Percentiles rank a stretch among this genome's conserved stretches.
Evolutionary conservation across 2,113 vertebrate species (phyloP).

Genomic region (Oxygymnocypris stewartii): DNA sequence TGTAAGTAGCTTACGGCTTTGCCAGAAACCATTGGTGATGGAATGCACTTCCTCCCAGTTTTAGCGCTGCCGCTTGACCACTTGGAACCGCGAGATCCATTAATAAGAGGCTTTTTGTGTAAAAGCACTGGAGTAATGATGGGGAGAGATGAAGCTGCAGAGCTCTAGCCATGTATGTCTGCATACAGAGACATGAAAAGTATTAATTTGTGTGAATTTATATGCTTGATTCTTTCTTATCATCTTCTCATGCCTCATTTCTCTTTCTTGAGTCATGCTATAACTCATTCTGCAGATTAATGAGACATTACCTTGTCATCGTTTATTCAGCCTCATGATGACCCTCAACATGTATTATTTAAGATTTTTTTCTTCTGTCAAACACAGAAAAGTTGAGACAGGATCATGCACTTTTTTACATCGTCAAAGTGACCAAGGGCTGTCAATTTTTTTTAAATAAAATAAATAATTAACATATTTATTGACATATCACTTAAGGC

Average conservation of each 20-base stretch:
- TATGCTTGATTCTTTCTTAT: background rate
- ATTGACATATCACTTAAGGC: too few relatives aligned
- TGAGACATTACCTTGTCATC: background rate
- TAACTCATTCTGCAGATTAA: background rate
- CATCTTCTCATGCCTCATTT: background rate
- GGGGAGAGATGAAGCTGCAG: background rate
- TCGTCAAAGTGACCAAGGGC: background rate
- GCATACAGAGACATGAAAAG: background rate
- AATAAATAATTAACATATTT: too few relatives aligned
- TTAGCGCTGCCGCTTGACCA: slow-evolving; percentile 31
- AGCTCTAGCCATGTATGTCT: slow-evolving; percentile 1
- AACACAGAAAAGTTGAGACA: background rate
- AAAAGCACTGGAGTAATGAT: slow-evolving; percentile 17
- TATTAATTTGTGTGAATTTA: background rate
- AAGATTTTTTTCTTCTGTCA: background rate
- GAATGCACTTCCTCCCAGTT: slow-evolving; percentile 39
- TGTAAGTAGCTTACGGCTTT: slow-evolving; percentile 33
- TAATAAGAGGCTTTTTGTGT: slow-evolving; percentile 34
- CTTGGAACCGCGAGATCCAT: slow-evolving; percentile 26
- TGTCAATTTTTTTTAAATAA: too few relatives aligned
- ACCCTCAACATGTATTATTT: background rate
- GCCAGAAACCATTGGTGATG: slow-evolving; percentile 37
- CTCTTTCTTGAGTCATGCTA: background rate
- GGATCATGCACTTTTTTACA: background rate
- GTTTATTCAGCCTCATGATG: background rate